These are phyloP conservation scores for Tubulanus polymorphus DNA, from an alignment of 2,888 invertebrate species.

Conservation along the genomic window DNA sequence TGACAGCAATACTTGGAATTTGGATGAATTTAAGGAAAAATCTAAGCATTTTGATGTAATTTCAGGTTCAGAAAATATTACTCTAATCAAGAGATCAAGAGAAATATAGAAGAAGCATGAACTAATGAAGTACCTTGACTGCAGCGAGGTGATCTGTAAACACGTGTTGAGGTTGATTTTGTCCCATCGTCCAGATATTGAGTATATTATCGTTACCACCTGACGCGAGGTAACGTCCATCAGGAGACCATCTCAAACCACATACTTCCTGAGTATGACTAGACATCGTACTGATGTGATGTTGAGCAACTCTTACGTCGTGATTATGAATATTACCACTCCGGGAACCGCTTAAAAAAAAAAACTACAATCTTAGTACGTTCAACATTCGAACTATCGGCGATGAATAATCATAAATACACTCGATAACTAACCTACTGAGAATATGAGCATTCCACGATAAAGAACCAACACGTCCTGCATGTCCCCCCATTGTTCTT, in stretches of 20 bases:
- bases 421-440: slow-evolving; percentile 35
- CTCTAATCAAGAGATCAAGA: too few relatives aligned
- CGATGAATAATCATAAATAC: neutral
- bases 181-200: slow-evolving; percentile 71
- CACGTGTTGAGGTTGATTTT: slow-evolving; percentile 59
- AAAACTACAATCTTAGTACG: too few relatives aligned
- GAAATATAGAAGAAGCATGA: too few relatives aligned
- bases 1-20: too few relatives aligned
- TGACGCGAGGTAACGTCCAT: slow-evolving; percentile 87
- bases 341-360: slow-evolving; percentile 66
- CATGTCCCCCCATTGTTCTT: slow-evolving; percentile 81
- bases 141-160: slow-evolving; percentile 54
- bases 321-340: slow-evolving; percentile 89
- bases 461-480: slow-evolving; percentile 78
- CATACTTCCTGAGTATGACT: slow-evolving; percentile 74
- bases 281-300: slow-evolving; percentile 67
- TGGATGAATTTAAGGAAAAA: too few relatives aligned
- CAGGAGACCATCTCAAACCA: slow-evolving; percentile 93
- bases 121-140: too few relatives aligned
- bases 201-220: slow-evolving; percentile 96
- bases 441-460: slow-evolving; percentile 86
- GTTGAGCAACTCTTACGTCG: slow-evolving; percentile 86
- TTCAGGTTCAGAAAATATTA: too few relatives aligned
- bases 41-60: too few relatives aligned
- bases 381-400: too few relatives aligned